Conservation (phyloP, 2,888 invertebrate genomes). For the Eumacrocentrus americanus region DNA sequence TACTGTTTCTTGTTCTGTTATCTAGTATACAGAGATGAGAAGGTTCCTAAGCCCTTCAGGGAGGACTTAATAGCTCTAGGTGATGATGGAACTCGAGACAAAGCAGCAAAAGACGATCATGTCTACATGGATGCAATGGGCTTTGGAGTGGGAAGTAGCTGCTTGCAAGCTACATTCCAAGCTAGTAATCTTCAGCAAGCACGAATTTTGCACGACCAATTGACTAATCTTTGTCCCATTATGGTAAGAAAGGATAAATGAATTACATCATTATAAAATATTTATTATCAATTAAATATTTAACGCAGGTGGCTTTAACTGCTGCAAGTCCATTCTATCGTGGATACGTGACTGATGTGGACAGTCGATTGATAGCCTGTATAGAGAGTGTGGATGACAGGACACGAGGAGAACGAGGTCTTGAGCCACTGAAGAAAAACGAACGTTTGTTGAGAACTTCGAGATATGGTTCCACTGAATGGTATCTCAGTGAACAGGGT, state of each 20-base stretch:
- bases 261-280: background rate
- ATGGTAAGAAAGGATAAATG: conserved; percentile 77
- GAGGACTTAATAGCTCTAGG: conserved; percentile 66
- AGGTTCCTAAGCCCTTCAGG: conserved; percentile 81
- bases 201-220: conserved; percentile 92
- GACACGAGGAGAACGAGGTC: conserved; percentile 87
- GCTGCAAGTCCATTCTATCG: conserved; percentile 95
- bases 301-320: conserved; percentile 82
- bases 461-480: conserved; percentile 96
- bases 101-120: conserved; percentile 82
- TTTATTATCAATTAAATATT: conserved; percentile 27
- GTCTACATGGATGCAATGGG: conserved; percentile 99
- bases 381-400: conserved; percentile 94
- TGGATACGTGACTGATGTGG: conserved; percentile 91
- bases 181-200: conserved; percentile 97
- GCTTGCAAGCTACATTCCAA: conserved; percentile 93
- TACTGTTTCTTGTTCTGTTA: background rate
- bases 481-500: conserved; percentile 88
- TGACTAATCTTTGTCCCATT: conserved; percentile 95
- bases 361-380: conserved; percentile 97
- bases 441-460: conserved; percentile 89
- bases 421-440: conserved; percentile 72
- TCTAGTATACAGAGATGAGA: conserved; percentile 84
- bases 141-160: conserved; percentile 99
- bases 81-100: conserved; percentile 70